Base-by-base conservation (phyloP, 2,113 vertebrate species). In the Lepisosteus oculatus region DNA sequence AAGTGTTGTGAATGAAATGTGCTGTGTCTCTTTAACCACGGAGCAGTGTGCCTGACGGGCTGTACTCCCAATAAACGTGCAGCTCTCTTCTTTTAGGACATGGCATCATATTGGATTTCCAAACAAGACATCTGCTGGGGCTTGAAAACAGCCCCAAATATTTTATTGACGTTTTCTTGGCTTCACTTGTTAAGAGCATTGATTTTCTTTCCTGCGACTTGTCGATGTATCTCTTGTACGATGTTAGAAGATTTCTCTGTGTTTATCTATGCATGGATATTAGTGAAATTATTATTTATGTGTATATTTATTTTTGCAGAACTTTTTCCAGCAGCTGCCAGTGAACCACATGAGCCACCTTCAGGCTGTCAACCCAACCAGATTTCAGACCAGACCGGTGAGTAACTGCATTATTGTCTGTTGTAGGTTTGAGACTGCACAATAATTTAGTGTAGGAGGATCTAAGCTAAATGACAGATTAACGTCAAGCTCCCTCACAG, bases 111-210 rank as follows among this genome's bases (percentile, higher is more conserved):
- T 69, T 17, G 81, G 81, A 76, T 70, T 72, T 75, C 74, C 72
- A 77, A 71, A 73, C 69, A 79, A 72, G 80, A 83, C 70, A 69
- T 81, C 73, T 72, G 69, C 41, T 4, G 45, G 47, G 47, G 47
- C 5, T 55, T 67, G 68, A 82, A 83, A 77, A 80, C 29, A 29
- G 29, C 68, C 75, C 81, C 74, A 77, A 44, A 7, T 62, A 75
- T 65, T 78, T 77, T 66, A 80, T 75, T 74, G 85, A 78, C 81
- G 71, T 71, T 77, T 83, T 79, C 80, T 80, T 85, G 83, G 74
- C 81, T 71, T 13, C 59, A 5, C 44, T 73, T 55, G 51, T 73
- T 79, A 63, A 77, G 61, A 42, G 76, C 85, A 79, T 75, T 81
- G 86, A 86, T 80, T 74, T 75, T 69, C 69, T 80, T 70, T 71